Conservation (phyloP, 1,140 invertebrate genomes). For the Archivesica marissinica region DNA sequence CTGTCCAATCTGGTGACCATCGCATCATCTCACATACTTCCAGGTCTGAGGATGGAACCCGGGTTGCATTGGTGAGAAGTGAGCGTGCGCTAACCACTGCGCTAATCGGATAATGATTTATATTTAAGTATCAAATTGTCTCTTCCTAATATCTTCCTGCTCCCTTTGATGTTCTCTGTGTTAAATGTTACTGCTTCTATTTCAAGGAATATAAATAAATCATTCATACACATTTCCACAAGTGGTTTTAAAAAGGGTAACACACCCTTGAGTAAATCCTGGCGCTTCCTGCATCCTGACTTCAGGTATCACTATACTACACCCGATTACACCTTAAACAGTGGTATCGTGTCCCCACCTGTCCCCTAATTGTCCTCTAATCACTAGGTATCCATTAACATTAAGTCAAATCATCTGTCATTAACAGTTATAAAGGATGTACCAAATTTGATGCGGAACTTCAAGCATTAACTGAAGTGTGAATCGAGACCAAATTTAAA, state of each 20-base stretch:
- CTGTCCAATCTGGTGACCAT: too few relatives aligned
- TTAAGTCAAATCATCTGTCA: conserved; percentile 14
- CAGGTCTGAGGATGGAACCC: too few relatives aligned
- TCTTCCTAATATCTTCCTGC: too few relatives aligned
- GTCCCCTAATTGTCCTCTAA: conserved; percentile 16
- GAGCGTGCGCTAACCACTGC: too few relatives aligned
- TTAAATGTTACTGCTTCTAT: too few relatives aligned
- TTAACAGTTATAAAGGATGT: conserved; percentile 32
- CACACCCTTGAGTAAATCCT: background rate
- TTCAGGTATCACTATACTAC: background rate
- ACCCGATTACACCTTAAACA: conserved; percentile 1
- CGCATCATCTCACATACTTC: too few relatives aligned
- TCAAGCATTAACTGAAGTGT: background rate
- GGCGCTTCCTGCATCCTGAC: background rate
- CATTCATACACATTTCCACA: too few relatives aligned
- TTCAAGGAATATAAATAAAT: too few relatives aligned
- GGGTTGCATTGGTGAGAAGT: too few relatives aligned
- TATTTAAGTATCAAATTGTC: too few relatives aligned
- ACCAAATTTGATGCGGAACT: conserved; percentile 8
- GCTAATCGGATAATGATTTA: too few relatives aligned
- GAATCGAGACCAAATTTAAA: background rate
- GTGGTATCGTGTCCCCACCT: conserved; percentile 19
- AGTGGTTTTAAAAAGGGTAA: background rate
- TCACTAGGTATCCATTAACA: background rate
- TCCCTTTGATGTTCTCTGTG: too few relatives aligned